Base-by-base conservation (phyloP, 1,140 invertebrate genomes). In the Zaprionus tsacasi region DNA sequence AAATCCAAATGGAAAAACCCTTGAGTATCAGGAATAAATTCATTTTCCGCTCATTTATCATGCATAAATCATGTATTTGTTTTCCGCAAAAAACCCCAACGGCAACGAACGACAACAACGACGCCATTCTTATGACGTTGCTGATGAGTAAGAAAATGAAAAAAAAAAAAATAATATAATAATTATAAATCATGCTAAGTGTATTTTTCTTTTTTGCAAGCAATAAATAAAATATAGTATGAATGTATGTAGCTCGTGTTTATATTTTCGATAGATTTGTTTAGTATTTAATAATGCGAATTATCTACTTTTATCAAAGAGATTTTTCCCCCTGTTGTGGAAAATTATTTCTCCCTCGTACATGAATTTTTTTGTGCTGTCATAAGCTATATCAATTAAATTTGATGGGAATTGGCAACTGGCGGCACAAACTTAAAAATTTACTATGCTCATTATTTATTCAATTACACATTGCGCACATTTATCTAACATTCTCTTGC, bases 371-470 rank as follows among this genome's bases (percentile, higher is more conserved):
- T 33, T 45, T 13, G n/a, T 25, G 30, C 48, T 64, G 15, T 70
- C 61, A n/a, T 58, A 21, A 21, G 21, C 21, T 21, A 33, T 50
- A 78, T 82, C 79, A 86, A 86, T 86, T 86, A 86, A 87, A 73
- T 79, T 82, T 86, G 82, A 87, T 72, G 82, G 87, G 55, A 61
- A 67, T 68, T 64, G 54, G 52, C 82, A 82, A 70, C 67, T 86
- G 72, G 72, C 59, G 59, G 43, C 43, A 58, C 7, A 58, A 60
- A n/a, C 56, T 43, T 13, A 60, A 71, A 66, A 58, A 50, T 50
- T 52, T 43, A 54, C 56, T 36, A 35, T 17, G 17, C 43, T 59
- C 36, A 60, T 73, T 68, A 68, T 73, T 60, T 55, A 55, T 68
- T 73, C 45, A 73, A 60, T 67, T 73, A 50, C 30, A 57, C 48